These are phyloP conservation scores for Drosophila suzukii DNA, from an alignment of 1,140 invertebrate species.

Conservation along the genomic window DNA sequence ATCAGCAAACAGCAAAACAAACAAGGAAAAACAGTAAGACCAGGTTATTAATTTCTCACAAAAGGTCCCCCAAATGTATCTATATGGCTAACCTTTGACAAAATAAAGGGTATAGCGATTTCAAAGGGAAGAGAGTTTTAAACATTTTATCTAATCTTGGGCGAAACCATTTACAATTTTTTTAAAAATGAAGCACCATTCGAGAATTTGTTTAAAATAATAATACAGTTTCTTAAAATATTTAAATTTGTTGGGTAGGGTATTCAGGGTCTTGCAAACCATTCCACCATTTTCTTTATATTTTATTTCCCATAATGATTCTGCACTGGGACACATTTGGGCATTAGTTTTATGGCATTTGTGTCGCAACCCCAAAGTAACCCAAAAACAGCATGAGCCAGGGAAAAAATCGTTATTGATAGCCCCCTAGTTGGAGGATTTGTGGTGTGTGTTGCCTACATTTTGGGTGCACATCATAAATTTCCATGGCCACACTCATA, in stretches of 20 bases:
- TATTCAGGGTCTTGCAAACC: background rate
- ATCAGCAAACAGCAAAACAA: slow-evolving; percentile 48
- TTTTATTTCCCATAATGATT: slow-evolving; percentile 29
- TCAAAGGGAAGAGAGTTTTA: background rate
- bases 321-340: slow-evolving; percentile 47
- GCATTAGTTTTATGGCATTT: slow-evolving; percentile 78
- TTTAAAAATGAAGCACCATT: too few species aligned
- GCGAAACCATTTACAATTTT: too few species aligned
- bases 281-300: background rate
- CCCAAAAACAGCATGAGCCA: slow-evolving; percentile 19
- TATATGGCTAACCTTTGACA: slow-evolving; percentile 22
- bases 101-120: slow-evolving; percentile 30
- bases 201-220: too few species aligned
- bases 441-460: slow-evolving; percentile 13
- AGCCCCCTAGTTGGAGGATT: slow-evolving; percentile 21
- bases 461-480: slow-evolving; percentile 64
- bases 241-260: background rate
- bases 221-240: too few species aligned
- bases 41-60: slow-evolving; percentile 83
- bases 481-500: slow-evolving; percentile 39
- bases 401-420: slow-evolving; percentile 67
- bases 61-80: slow-evolving; percentile 34
- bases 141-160: too few species aligned
- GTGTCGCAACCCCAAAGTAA: slow-evolving; percentile 43
- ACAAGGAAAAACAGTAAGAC: slow-evolving; percentile 57